Base-by-base conservation (phyloP, 1,140 invertebrate species). In the Elymnias hypermnestra region DNA sequence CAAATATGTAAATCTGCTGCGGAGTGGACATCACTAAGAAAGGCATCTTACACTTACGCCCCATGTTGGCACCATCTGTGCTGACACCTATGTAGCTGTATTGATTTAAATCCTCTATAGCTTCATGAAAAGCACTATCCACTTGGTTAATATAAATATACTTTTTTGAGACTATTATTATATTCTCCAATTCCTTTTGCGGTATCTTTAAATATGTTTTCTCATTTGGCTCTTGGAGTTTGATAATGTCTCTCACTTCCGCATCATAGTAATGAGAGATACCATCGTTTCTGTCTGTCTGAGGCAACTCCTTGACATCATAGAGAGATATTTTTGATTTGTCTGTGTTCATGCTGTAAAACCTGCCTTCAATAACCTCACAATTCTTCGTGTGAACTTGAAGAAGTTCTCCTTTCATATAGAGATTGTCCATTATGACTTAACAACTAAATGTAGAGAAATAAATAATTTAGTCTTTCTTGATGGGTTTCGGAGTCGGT, bases 1-100 rank as follows among this genome's bases (percentile, higher is more conserved):
- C 86, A 71, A 87, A 88, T 41, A 88, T 87, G 49, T 87, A 88
- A 14, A 87, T 86, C 46, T 87, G 77, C 5, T 69, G 45, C 21
- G 79, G 73, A 21, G 83, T 87, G n/a, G 83, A 76, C 17, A 87
- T 9, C 1, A 82, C 76, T 19, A 88, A 45, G 36, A 88, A 77
- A 29, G 83, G 82, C 66, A 87, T 76, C 55, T 85, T 86, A 47
- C 79, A 86, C 59, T 84, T 84, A 9, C 87, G 67, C 2, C 85
- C 85, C 71, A 83, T 82, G 19, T 68, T 68, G 23, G 75, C 71
- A 43, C 85, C 83, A 63, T 85, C 82, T 6, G 67, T 77, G 39
- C 84, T 83, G 0, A 87, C 19, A 37, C 62, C 82, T 23, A 88
- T 61, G 45, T 69, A 79, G 37, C 35, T 58, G 18, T 77, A 76